Evolutionary conservation across 2,113 vertebrate species (phyloP).

Genomic region (Pollimyrus isidori): DNA sequence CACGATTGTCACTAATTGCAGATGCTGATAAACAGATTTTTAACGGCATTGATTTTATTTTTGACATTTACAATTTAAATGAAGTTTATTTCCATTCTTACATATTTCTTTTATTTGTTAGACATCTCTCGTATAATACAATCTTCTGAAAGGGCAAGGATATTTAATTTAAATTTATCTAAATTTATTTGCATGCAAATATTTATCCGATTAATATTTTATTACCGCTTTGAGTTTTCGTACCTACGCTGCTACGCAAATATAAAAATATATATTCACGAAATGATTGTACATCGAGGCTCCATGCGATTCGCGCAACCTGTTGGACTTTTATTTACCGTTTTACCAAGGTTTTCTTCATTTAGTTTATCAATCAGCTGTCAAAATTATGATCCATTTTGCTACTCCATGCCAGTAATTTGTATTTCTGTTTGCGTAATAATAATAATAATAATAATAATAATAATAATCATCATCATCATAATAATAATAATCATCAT

Average conservation of each 20-base stretch:
- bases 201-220: background rate
- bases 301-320: background rate
- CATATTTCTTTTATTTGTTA: background rate
- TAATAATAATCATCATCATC: conserved; percentile 21
- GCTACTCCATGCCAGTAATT: background rate
- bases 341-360: background rate
- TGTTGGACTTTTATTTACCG: conserved; percentile 3
- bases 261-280: background rate
- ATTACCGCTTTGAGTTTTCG: background rate
- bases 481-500: background rate
- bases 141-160: background rate
- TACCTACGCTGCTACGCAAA: background rate
- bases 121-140: background rate
- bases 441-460: background rate
- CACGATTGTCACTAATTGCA: background rate
- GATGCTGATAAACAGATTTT: background rate
- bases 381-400: background rate
- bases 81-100: background rate
- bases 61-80: background rate
- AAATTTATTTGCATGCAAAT: background rate
- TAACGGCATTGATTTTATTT: background rate
- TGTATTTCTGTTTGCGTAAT: background rate
- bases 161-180: background rate
- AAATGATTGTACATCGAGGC: background rate
- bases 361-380: background rate